Evolutionary conservation across 2,797 vertebrate species (phyloP), one percentile per base, ranked within the genome.

Genomic region (Apodemus agrarius): DNA sequence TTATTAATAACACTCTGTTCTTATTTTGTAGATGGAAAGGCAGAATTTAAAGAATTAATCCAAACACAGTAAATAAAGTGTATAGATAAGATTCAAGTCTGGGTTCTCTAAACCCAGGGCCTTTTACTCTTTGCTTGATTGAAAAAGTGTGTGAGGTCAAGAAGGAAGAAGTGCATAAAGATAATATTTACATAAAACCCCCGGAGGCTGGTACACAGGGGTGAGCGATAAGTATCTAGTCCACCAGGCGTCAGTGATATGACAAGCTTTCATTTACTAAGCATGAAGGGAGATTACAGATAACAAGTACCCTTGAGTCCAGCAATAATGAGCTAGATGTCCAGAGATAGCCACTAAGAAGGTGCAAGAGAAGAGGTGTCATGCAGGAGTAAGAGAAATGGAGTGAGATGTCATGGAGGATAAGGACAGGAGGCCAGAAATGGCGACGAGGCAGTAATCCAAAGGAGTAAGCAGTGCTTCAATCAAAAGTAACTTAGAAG

Each of bases 1-100:
- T 94, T 76, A 37, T 92, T 90, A 59, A 54, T 85, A 57, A 13
- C 21, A 40, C 72, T 72, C 46, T 31, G 11, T 76, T 84, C 10
- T 52, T 85, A 72, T 52, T 96, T 89, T 95, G 83, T 40, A 75
- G 31, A 3, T 79, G 46, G 52, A 82, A 54, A 96, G 65, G 40
- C 43, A 72, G 40, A 82, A 31, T 26, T 82, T 43, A 75, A 19
- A 80, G n/a, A 79, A 26, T 91, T 82, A 46, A 3, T 16, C 29
- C 74, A 86, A 84, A 69, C 31, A 46, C 1, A 43, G 29, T 65
- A 59, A 87, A 59, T 37, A 80, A 65, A 84, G 6, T 14, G 2
- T 3, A 88, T 4, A 74, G 24, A 75, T 26, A 61, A 76, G 29
- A 81, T 74, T 96, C 52, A 92, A 49, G 34, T 75, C n/a, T 67